Evolutionary conservation across 2,113 vertebrate genomes (phyloP).

Genomic region (Glareola pratincola): DNA sequence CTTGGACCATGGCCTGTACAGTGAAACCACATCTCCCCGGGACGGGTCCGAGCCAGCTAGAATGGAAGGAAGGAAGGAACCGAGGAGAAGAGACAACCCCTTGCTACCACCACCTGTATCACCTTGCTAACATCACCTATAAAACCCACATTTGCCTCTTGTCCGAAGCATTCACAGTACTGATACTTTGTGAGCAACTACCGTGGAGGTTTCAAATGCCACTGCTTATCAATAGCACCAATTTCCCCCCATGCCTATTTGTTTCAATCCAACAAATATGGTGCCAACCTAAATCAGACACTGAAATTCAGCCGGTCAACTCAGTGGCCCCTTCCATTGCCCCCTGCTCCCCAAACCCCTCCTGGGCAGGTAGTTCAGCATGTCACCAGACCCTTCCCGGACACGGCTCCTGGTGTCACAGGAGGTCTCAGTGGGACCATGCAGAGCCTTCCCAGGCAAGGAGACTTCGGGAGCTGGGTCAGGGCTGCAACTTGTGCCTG

Average conservation of each 20-base stretch:
- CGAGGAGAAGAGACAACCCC: not conserved
- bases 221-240: not conserved
- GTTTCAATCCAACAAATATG: not conserved
- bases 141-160: not conserved
- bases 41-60: not conserved
- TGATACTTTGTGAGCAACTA: not conserved
- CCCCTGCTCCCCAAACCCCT: not conserved
- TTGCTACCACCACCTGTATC: not conserved
- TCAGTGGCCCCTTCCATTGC: fast-evolving
- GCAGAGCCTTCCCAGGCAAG: fast-evolving
- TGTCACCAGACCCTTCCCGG: fast-evolving
- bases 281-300: not conserved
- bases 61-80: not conserved
- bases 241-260: not conserved
- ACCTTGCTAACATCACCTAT: too few species aligned
- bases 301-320: not conserved
- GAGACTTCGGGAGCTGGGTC: not conserved
- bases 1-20: fast-evolving
- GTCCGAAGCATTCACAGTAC: not conserved
- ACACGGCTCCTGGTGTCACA: fast-evolving
- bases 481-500: not conserved
- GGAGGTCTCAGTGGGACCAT: not conserved
- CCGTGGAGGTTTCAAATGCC: not conserved
- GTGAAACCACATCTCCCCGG: not conserved
- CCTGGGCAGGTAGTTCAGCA: not conserved